A percentile compares a stretch with the other conserved stretches of the same genome.
Evolutionary conservation across 1,140 invertebrate genomes (phyloP).

Genomic region (Atopsyche davidsoni): DNA sequence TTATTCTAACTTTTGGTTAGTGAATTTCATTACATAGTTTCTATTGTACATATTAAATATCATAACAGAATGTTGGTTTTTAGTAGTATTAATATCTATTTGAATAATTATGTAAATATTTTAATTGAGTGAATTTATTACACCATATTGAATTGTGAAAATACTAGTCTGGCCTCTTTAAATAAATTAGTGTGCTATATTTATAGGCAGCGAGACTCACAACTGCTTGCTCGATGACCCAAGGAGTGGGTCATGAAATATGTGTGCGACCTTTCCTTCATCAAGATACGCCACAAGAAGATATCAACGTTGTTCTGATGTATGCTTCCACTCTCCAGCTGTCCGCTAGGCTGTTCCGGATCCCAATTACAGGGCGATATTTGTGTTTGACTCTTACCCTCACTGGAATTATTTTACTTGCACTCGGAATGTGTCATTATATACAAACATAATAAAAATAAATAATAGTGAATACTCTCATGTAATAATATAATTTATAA

Average conservation of each 20-base stretch:
- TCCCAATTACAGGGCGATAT: slow-evolving; percentile 63
- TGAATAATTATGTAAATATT: no score
- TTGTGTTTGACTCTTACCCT: slow-evolving; percentile 59
- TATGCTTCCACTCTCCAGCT: slow-evolving; percentile 69
- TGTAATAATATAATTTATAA: slow-evolving; percentile 5
- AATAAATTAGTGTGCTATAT: slow-evolving; percentile 13
- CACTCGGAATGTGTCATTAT: slow-evolving; percentile 60
- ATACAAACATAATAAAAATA: slow-evolving; percentile 34
- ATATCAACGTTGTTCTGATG: slow-evolving; percentile 69
- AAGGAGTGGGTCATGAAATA: slow-evolving; percentile 68
- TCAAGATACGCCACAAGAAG: slow-evolving; percentile 64
- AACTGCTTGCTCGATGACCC: slow-evolving; percentile 61
- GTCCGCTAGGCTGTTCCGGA: slow-evolving; percentile 63
- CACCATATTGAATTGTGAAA: no score
- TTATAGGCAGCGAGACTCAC: slow-evolving; percentile 70
- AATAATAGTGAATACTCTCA: not conserved
- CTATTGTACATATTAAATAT: no score
- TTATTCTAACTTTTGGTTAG: no score
- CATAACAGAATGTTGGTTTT: no score
- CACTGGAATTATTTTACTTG: slow-evolving; percentile 52
- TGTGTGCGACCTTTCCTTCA: slow-evolving; percentile 71
- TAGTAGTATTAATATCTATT: no score
- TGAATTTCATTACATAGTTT: no score
- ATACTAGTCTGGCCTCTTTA: no score
- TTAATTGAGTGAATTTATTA: no score